These are phyloP conservation scores for Fissipunctia ypsillon DNA, from an alignment of 2,888 invertebrate species.

Conservation along the genomic window DNA sequence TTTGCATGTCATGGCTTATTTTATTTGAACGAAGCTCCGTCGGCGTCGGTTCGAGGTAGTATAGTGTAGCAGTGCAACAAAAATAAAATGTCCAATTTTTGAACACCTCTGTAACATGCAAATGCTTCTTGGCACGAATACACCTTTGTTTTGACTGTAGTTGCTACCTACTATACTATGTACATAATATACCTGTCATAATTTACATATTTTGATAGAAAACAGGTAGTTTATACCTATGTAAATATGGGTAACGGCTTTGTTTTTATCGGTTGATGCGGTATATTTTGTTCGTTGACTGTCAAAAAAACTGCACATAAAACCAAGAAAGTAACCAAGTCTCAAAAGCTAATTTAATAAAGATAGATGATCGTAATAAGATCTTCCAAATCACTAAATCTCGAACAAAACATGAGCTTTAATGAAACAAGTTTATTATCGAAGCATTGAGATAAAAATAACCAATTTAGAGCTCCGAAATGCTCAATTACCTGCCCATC, in stretches of 20 bases:
- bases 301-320: background rate
- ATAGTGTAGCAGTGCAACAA: slow-evolving; percentile 22
- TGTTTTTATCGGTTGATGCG: background rate
- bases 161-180: too few relatives aligned
- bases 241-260: background rate
- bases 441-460: slow-evolving; percentile 59
- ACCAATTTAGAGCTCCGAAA: slow-evolving; percentile 69
- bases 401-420: slow-evolving; percentile 15
- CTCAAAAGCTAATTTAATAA: background rate
- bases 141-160: slow-evolving; percentile 48
- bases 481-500: slow-evolving; percentile 68
- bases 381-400: slow-evolving; percentile 14
- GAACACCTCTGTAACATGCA: slow-evolving; percentile 61
- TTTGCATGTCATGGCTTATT: slow-evolving; percentile 57
- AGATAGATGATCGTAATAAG: background rate
- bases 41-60: slow-evolving; percentile 1
- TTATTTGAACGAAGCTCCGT: slow-evolving; percentile 16
- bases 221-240: background rate
- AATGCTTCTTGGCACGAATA: slow-evolving; percentile 66
- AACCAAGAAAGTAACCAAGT: background rate
- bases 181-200: background rate
- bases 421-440: slow-evolving; percentile 13
- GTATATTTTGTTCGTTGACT: too few relatives aligned
- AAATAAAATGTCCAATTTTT: slow-evolving; percentile 58
- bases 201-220: background rate